Conservation (phyloP, 2,797 vertebrate species). For the Pempheris klunzingeri region DNA sequence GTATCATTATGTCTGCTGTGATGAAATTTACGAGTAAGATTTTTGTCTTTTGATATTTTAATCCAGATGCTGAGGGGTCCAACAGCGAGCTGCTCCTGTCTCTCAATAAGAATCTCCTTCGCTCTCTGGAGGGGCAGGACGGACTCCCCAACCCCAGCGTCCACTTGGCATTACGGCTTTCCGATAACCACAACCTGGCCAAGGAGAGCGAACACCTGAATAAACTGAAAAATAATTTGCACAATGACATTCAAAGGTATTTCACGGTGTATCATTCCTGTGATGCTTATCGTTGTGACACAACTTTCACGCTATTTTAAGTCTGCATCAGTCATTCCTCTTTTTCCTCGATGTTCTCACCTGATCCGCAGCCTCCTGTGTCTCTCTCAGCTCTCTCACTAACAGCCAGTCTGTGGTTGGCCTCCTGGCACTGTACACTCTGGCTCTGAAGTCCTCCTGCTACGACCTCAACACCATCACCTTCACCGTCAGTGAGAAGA, state of each 20-base stretch:
- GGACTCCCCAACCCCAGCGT: slow-evolving; percentile 89
- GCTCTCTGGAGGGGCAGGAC: slow-evolving; percentile 68
- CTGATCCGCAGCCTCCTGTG: slow-evolving; percentile 8
- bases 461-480: slow-evolving; percentile 72
- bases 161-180: slow-evolving; percentile 92
- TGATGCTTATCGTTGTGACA: not conserved
- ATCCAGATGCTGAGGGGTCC: slow-evolving; percentile 56
- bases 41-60: slow-evolving; percentile 8
- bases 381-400: slow-evolving; percentile 71
- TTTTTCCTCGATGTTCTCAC: slow-evolving; percentile 12
- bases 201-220: slow-evolving; percentile 86
- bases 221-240: slow-evolving; percentile 82
- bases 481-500: slow-evolving; percentile 67
- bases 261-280: not conserved
- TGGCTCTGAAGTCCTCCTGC: slow-evolving; percentile 91
- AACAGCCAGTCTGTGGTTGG: slow-evolving; percentile 80
- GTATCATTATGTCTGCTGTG: not conserved
- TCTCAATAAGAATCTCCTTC: slow-evolving; percentile 87
- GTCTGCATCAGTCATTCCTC: not conserved
- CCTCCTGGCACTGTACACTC: slow-evolving; percentile 88
- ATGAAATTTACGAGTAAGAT: not conserved
- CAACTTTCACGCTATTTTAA: not conserved
- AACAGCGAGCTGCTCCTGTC: slow-evolving; percentile 74
- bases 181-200: slow-evolving; percentile 79
- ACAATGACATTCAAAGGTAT: slow-evolving; percentile 85